These are phyloP conservation scores for Drosophila oshimai DNA, from an alignment of 1,140 invertebrate species.

Conservation along the genomic window DNA sequence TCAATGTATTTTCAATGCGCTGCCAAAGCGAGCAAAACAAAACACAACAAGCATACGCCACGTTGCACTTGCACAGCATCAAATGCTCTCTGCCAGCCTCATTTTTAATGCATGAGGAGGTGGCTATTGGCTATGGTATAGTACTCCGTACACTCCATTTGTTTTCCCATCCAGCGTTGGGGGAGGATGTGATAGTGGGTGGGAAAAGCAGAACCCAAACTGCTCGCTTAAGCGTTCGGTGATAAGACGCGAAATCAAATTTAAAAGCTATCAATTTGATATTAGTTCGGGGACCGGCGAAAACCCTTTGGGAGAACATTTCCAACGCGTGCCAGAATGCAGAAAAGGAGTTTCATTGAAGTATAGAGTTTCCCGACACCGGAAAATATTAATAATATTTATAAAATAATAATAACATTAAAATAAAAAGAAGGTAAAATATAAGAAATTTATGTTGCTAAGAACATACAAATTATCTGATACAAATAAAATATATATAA, in stretches of 20 bases:
- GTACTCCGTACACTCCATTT: constrained; percentile 49
- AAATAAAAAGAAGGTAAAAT: no score
- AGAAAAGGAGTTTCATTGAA: constrained; percentile 24
- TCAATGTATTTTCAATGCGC: constrained; percentile 41
- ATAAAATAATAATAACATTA: not conserved
- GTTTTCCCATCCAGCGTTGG: not conserved
- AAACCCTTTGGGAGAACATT: constrained; percentile 41
- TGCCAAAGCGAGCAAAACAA: constrained; percentile 19
- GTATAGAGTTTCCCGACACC: not conserved
- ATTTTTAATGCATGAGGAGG: constrained; percentile 61
- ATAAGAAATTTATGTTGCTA: no score
- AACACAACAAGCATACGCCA: constrained; percentile 53
- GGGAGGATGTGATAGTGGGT: not conserved
- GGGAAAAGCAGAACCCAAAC: constrained; percentile 20
- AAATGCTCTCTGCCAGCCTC: constrained; percentile 61
- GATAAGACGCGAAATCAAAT: constrained; percentile 80
- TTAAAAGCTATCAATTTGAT: constrained; percentile 82
- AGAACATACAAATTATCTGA: no score
- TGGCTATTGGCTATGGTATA: not conserved
- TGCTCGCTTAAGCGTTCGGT: constrained; percentile 62
- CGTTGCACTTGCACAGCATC: constrained; percentile 50
- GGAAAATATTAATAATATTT: not conserved
- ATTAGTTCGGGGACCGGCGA: constrained; percentile 66
- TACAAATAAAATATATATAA: no score
- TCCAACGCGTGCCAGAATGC: constrained; percentile 59